These are phyloP conservation scores for Alentia gelatinosa DNA, from an alignment of 2,888 invertebrate species.

Conservation along the genomic window DNA sequence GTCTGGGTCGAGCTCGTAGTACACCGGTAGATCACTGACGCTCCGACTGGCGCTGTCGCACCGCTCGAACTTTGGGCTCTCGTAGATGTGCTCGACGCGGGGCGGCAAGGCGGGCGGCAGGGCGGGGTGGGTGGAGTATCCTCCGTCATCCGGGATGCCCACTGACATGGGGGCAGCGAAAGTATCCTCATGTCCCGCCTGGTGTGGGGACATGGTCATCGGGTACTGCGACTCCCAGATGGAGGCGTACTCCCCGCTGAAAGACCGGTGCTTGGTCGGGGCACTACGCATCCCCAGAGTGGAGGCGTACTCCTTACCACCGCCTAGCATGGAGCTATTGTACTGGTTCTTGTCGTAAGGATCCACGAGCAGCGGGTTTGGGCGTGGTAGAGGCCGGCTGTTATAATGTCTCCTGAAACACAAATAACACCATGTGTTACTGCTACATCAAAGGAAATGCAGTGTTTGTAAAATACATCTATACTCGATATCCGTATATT, in stretches of 20 bases:
- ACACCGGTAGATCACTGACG: conserved; percentile 39
- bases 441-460: no score
- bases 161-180: conserved; percentile 24
- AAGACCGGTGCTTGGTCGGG: background rate
- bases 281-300: conserved; percentile 18
- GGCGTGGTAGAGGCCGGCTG: conserved; percentile 14
- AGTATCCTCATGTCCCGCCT: conserved; percentile 20
- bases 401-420: conserved; percentile 1
- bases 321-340: background rate
- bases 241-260: conserved; percentile 48
- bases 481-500: no score
- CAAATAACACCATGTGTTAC: background rate
- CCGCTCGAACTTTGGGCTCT: conserved; percentile 55
- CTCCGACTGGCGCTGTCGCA: background rate
- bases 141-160: background rate
- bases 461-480: no score
- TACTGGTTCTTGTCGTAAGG: conserved; percentile 43
- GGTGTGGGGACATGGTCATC: background rate
- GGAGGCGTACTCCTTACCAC: conserved; percentile 28
- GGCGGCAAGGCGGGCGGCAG: background rate
- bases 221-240: conserved; percentile 56
- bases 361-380: conserved; percentile 27
- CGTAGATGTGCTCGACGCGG: conserved; percentile 54
- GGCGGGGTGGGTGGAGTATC: conserved; percentile 39
- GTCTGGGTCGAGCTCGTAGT: conserved; percentile 55